A percentile compares a stretch with the other conserved stretches of the same genome.
phyloP scores from a whole-genome alignment of 30 jellyfish, hydroid and myxozoan species.

The Aurelia sp. region DNA sequence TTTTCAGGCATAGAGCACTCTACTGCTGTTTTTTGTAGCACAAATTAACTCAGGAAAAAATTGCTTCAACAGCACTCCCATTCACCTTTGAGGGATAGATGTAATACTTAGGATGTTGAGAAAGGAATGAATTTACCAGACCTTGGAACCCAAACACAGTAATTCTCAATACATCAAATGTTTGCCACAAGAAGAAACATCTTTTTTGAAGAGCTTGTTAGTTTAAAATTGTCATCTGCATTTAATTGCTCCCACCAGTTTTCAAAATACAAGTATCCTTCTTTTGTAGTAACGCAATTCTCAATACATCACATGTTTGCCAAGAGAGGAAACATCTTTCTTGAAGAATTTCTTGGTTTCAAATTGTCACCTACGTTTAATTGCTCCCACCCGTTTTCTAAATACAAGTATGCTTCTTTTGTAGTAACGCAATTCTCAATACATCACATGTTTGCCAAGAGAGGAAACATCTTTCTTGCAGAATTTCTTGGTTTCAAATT shows the following conservation, averaged over 20 bases:
- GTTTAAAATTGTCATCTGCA: constrained; percentile 32
- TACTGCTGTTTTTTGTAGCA: no score
- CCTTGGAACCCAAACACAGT: constrained; percentile 33
- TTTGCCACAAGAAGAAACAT: constrained; percentile 26
- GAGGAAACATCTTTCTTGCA: constrained; percentile 12
- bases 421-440: constrained; percentile 7
- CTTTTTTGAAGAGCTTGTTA: constrained; percentile 1
- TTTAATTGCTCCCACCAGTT: constrained; percentile 32
- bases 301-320: constrained; percentile 35
- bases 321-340: constrained; percentile 28
- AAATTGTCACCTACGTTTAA: constrained; percentile 24
- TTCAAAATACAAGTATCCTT: constrained; percentile 20
- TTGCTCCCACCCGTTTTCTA: constrained; percentile 34
- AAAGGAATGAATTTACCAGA: neutral
- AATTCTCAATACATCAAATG: constrained; percentile 21
- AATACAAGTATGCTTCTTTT: constrained; percentile 10
- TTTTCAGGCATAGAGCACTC: no score
- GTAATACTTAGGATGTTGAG: neutral
- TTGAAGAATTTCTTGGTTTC: neutral
- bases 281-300: constrained; percentile 9
- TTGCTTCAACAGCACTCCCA: constrained; percentile 40
- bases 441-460: constrained; percentile 42
- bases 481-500: constrained; percentile 15
- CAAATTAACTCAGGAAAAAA: neutral
- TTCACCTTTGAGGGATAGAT: constrained; percentile 18